phyloP scores from a whole-genome alignment of 2,113 vertebrate species.

The Coracopsis vasa region DNA sequence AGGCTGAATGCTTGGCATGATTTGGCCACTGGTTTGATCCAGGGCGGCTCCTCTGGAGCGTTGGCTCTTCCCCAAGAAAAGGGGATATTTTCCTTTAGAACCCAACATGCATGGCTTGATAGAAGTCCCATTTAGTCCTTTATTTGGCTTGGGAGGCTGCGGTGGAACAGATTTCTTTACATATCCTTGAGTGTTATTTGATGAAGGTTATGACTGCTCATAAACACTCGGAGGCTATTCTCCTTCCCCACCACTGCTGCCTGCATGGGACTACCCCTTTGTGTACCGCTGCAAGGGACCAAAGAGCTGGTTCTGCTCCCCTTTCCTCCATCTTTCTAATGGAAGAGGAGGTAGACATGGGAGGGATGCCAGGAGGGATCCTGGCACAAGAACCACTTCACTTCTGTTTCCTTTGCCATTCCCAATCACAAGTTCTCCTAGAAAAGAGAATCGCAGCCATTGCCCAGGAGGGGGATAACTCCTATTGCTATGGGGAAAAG shows the following conservation, averaged over 20 bases:
- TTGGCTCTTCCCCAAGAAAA: slow-evolving; percentile 35
- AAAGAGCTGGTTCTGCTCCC: not conserved
- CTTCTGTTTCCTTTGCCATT: slow-evolving; percentile 49
- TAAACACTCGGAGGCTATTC: slow-evolving; percentile 57
- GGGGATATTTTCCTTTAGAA: not conserved
- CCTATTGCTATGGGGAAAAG: not conserved
- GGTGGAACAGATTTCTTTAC: slow-evolving; percentile 56
- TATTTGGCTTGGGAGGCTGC: slow-evolving; percentile 67
- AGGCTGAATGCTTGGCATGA: not conserved
- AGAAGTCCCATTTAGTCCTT: slow-evolving; percentile 66
- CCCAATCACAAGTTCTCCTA: not conserved
- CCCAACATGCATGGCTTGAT: not conserved
- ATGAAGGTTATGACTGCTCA: slow-evolving; percentile 68
- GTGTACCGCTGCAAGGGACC: not conserved
- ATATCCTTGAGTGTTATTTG: slow-evolving; percentile 70
- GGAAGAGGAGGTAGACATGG: not conserved
- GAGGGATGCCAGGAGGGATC: slow-evolving; percentile 15
- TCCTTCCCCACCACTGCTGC: not conserved
- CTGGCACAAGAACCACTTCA: slow-evolving; percentile 31
- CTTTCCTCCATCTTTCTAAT: slow-evolving; percentile 5
- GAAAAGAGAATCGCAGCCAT: not conserved
- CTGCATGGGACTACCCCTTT: not conserved
- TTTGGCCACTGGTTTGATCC: not conserved
- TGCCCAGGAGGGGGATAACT: not conserved
- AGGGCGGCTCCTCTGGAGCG: not conserved